Conservation (phyloP, 1,140 invertebrate genomes). For the Anastrepha ludens region DNA sequence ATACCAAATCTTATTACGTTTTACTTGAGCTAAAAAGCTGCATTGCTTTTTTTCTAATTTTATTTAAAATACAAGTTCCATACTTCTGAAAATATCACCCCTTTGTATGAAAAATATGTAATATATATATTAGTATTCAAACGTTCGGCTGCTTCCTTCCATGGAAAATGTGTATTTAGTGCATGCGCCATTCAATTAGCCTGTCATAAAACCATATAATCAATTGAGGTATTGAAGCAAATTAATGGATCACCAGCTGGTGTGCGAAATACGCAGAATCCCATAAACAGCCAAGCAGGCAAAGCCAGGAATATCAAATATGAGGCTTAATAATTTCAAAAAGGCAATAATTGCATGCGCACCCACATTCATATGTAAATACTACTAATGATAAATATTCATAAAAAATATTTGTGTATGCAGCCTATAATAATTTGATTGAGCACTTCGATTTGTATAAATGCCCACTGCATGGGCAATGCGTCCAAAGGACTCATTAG, state of each 20-base stretch:
- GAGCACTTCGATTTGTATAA: neutral
- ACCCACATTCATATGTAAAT: neutral
- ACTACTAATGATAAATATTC: neutral
- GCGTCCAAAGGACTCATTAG: constrained; percentile 23
- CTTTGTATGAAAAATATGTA: too few species aligned
- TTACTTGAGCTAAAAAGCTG: too few species aligned
- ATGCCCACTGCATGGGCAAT: neutral
- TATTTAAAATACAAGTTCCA: too few species aligned
- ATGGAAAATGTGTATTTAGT: too few species aligned
- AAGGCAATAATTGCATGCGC: neutral
- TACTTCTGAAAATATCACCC: too few species aligned
- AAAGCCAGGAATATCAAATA: neutral
- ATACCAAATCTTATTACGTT: too few species aligned
- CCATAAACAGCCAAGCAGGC: neutral
- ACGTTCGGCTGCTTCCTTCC: too few species aligned
- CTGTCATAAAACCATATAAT: neutral
- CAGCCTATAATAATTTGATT: neutral
- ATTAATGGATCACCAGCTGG: constrained; percentile 19
- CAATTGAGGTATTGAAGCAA: constrained; percentile 5
- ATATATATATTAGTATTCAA: too few species aligned
- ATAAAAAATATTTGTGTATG: neutral
- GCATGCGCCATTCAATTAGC: neutral
- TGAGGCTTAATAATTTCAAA: neutral
- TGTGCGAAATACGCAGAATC: neutral
- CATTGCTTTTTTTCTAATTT: too few species aligned